Evolutionary conservation across 2,888 invertebrate species (phyloP), one percentile per base, ranked within the genome.

Genomic region (Petrolisthes cinctipes): DNA sequence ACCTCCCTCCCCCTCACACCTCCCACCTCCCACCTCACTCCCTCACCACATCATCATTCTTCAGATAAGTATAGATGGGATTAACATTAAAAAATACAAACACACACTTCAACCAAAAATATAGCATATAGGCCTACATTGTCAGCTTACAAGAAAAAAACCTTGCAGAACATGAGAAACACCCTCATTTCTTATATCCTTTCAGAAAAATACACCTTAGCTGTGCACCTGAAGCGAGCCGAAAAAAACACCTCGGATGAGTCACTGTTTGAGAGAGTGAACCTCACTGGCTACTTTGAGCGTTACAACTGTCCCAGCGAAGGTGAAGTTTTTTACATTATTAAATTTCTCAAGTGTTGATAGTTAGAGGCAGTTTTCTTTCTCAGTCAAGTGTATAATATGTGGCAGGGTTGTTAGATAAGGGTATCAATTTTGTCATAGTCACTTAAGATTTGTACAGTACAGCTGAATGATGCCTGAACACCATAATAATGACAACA

Each of bases 271-370:
- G 89, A 89, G 54, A 57, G 87, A 56, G 78, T 89, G 1, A 84
- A 89, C 53, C 79, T 89, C 5, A 87, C 85, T 0, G 89, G 89
- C 1, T 89, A 87, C 73, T 89, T 89, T 53, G 89, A 89, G 75
- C 79, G 89, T 37, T 89, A 86, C 61, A 86, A 82, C 57, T 89
- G 86, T 23, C 89, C 89, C 5, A 89, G 89, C 20, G 89, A 89
- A 89, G 89, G 89, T 89, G 7, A 37, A 37, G 37, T 37, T 37
- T 37, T 37, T 37, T 51, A 37, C 23, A 9, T 78, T 17, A 51
- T 17, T 5, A 51, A 51, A 37, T 37, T 37, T 37, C 37, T 1
- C 37, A 37, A 37, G 37, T 37, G 37, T 37, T 37, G 37, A 1
- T 37, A 37, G n/a, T 37, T 37, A 37, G 37, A 37, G 37, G 37